Base-by-base conservation (phyloP, 2,888 invertebrate species). In the Disparrhopalites patrizii region DNA sequence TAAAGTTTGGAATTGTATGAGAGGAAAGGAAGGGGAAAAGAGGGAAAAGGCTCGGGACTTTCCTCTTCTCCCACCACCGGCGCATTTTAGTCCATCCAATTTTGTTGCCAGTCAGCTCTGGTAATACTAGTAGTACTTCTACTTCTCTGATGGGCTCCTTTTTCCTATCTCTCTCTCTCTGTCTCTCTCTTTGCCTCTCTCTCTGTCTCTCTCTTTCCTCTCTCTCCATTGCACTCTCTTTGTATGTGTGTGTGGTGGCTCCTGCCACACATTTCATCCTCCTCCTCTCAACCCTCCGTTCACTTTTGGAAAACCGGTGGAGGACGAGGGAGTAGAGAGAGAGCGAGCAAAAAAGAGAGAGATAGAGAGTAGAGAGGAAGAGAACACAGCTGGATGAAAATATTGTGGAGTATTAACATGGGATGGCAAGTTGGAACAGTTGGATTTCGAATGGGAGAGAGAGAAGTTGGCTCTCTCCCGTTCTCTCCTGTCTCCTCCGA, bases 361-460 rank as follows among this genome's bases (percentile, higher is more conserved):
- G 10, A 15, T 20, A 47, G 18, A 43, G 43, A 7, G 43, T 43
- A 20, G 20, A 18, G 43, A 43, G n/a, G n/a, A 18, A 18, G 3
- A 33, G 47, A 50, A 50, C 60, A 36, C 60, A 61, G 60, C 60
- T 61, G 60, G 60, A 31, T 31, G 60, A 47, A 50, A 61, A 61
- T 50, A 50, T 50, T 50, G 60, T 3, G 23, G 50, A 60, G 60
- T 43, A 47, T 56, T 43, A 58, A 30, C 27, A 58, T 3, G 33
- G 36, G 13, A 36, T 23, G 36, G 36, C 2, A 56, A 56, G 8
- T 57, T 23, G 50, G 60, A 60, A 50, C 60, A 61, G 60, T 61
- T 61, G 60, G 50, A 61, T 33, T 28, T 30, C 28, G 60, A 47
- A 40, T 61, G 28, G 50, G 43, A 43, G 33, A 47, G 47, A 50